Base-by-base conservation (phyloP, 2,888 invertebrate species). In the Orthonevra nobilis region DNA sequence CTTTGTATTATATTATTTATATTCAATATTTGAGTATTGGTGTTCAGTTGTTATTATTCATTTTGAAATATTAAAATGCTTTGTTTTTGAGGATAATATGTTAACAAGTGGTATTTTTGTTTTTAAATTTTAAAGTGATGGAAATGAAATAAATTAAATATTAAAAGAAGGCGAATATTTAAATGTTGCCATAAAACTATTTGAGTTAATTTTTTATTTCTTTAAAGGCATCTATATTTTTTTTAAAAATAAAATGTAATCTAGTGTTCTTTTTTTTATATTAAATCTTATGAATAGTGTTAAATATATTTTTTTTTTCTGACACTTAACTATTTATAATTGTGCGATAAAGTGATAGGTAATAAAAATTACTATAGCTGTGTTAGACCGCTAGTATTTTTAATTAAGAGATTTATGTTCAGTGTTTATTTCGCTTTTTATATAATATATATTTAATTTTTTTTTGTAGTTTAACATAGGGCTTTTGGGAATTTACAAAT, bases 311-410 rank as follows among this genome's bases (percentile, higher is more conserved):
- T 44, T 14, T 46, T 7, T 46, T 15, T 42, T 60, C 28, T 63
- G 60, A 69, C 69, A 63, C 56, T 63, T 81, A 68, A 74, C 61
- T 50, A 74, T 28, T 63, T 61, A 58, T 81, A 81, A 74, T 81
- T 81, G 81, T 81, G 81, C 81, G 81, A 81, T 81, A 81, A 74
- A 69, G 81, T 81, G 81, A 74, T 81, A 73, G 66, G 60, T 73
- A 68, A 66, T 81, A 68, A 74, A n/a, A 81, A 61, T 74, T 58
- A 66, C 58, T 58, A 19, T 68, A 81, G 38, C 48, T 60, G 54
- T 81, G 68, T 74, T 68, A 73, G 73, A 69, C 20, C 30, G 48
- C 68, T 81, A 74, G 63, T 63, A 44, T 58, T 72, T 40, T 54
- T 48, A 72, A 61, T n/a, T n/a, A n/a, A n/a, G n/a, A n/a, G n/a